A percentile compares a stretch with the other conserved stretches of the same genome.
phyloP scores from a whole-genome alignment of 2,797 vertebrate genomes.

The Clarias pachynema region DNA sequence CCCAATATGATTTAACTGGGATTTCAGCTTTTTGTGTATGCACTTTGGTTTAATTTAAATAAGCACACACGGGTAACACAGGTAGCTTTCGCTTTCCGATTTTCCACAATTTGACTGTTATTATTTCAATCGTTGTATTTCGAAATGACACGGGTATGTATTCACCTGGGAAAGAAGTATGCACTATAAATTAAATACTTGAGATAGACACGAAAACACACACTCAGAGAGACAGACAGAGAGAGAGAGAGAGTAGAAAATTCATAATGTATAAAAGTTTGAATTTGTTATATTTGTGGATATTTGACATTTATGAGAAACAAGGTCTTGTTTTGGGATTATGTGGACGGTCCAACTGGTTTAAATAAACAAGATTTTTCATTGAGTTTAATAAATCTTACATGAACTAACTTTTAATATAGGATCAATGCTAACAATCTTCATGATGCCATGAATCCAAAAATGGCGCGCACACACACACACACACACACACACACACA shows the following conservation, averaged over 20 bases:
- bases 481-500: no score
- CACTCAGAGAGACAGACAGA: background rate
- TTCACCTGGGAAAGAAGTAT: background rate
- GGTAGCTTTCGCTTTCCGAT: no score
- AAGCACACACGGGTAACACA: background rate
- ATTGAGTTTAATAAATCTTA: background rate
- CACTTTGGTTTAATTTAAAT: slow-evolving; percentile 2
- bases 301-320: background rate
- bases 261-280: background rate
- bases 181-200: background rate
- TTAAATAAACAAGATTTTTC: background rate
- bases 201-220: background rate
- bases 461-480: no score
- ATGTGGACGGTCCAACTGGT: background rate
- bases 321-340: background rate
- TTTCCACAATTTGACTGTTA: background rate
- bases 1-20: slow-evolving; percentile 20
- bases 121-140: background rate
- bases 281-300: background rate
- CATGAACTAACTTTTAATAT: background rate
- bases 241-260: background rate
- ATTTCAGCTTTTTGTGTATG: slow-evolving; percentile 21
- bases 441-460: no score
- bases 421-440: no score
- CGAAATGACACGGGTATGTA: background rate